Evolutionary conservation across 2,113 vertebrate genomes (phyloP), one percentile per base, ranked within the genome.

Genomic region (Poecile atricapillus): DNA sequence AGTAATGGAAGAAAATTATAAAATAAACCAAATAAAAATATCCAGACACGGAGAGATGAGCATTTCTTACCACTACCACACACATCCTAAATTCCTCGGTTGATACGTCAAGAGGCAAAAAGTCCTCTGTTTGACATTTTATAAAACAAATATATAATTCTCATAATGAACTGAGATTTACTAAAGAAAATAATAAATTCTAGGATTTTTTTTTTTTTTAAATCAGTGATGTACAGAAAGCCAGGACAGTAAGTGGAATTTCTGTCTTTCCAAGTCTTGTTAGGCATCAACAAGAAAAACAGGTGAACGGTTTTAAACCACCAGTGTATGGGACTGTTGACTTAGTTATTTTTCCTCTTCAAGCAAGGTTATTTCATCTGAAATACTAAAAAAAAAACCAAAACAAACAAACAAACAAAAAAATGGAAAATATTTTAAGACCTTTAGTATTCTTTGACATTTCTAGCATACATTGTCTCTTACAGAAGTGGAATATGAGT

Each of bases 11-110:
- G 18, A 8, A 93, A 91, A 95, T 94, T 89, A 91, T 91, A 89
- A 95, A 92, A 89, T 58, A 94, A 95, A 89, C 27, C 50, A 68
- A 95, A 95, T 78, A 81, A 87, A 94, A 84, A 76, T 71, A 93
- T 65, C 81, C 87, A 56, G 53, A 87, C 55, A 68, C 3, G 3
- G n/a, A 46, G 77, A 94, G 83, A 93, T 25, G 60, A 65, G 41
- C 46, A 30, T 84, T 91, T 71, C 50, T 79, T 53, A 91, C 33
- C 30, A 77, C 39, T 39, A 39, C 41, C 78, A 84, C 27, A 59
- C 81, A 89, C 73, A 53, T 91, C 65, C 47, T 53, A 76, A 87
- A 92, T 83, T 91, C 62, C 27, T 27, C 23, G 33, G 56, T 59
- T 75, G 65, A 82, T 92, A 33, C 1, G 25, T 75, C 65, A 85